Evolutionary conservation across 2,888 invertebrate genomes (phyloP), one percentile per base, ranked within the genome.

Genomic region (Pseudanteris insignis): DNA sequence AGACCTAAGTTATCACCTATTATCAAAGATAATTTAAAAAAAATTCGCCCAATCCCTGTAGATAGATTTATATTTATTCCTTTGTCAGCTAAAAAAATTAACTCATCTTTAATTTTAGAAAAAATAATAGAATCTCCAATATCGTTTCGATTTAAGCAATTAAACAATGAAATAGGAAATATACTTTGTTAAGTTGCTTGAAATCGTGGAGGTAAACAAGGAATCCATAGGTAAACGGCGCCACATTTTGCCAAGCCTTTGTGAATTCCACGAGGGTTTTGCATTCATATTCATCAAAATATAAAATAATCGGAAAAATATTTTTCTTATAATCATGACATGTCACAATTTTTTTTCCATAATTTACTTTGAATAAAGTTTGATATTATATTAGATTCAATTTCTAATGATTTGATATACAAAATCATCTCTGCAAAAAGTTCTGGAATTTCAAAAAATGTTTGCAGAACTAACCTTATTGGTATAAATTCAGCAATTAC

Each of bases 151-250:
- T n/a, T n/a, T n/a, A n/a, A n/a, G n/a, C n/a, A n/a, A n/a, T n/a
- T n/a, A n/a, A n/a, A n/a, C n/a, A n/a, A n/a, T n/a, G n/a, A n/a
- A n/a, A n/a, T n/a, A n/a, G n/a, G n/a, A n/a, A n/a, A n/a, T n/a
- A n/a, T n/a, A n/a, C n/a, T n/a, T n/a, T n/a, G n/a, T n/a, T n/a
- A n/a, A n/a, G n/a, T n/a, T n/a, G n/a, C n/a, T n/a, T n/a, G n/a
- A n/a, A n/a, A n/a, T n/a, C n/a, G n/a, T n/a, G n/a, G n/a, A n/a
- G n/a, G n/a, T 21, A 63, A 38, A 9, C 59, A 54, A 3, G 63
- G 50, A 10, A 63, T 53, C 10, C 18, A 43, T 1, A 48, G 28
- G 24, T 63, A 58, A 2, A 53, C 33, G 12, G 48, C 63, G 7
- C 48, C 47, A 12, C 47, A 41, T 26, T 26, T n/a, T 4, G n/a